A percentile compares a stretch with the other conserved stretches of the same genome.
phyloP scores from a whole-genome alignment of 2,113 vertebrate genomes.

The Lepus timidus region DNA sequence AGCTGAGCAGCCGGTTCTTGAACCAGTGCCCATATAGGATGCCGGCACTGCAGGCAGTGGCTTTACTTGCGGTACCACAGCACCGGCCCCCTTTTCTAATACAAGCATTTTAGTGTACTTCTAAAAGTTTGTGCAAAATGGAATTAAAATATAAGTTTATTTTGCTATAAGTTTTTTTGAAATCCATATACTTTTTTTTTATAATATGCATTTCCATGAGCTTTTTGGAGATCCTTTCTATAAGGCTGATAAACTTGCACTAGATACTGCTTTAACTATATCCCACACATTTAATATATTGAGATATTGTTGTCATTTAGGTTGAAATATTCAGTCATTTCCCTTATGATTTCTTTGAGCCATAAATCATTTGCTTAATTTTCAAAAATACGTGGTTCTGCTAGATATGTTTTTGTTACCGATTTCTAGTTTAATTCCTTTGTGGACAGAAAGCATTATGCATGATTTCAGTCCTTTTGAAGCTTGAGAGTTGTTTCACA shows the following conservation, averaged over 20 bases:
- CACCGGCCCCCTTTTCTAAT: background rate
- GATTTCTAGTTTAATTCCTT: conserved; percentile 34
- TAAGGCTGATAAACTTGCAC: no score
- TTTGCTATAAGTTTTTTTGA: no score
- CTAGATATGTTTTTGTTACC: background rate
- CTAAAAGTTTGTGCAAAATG: background rate
- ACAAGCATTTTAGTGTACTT: background rate
- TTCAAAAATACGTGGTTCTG: background rate
- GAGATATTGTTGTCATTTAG: background rate
- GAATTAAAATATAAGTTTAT: no score
- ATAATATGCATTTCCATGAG: no score
- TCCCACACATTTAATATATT: background rate
- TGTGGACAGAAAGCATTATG: background rate
- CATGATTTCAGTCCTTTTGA: background rate
- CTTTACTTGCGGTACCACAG: no score
- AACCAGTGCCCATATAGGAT: no score
- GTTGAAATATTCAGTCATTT: conserved; percentile 42
- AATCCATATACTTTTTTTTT: no score
- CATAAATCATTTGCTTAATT: conserved; percentile 31
- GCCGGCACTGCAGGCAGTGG: no score
- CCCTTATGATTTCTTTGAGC: background rate
- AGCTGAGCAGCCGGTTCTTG: no score
- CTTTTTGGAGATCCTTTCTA: no score
- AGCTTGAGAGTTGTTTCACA: background rate
- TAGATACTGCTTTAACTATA: background rate